Evolutionary conservation across 2,797 vertebrate species (phyloP).

Genomic region (Rhynchotus rufescens): DNA sequence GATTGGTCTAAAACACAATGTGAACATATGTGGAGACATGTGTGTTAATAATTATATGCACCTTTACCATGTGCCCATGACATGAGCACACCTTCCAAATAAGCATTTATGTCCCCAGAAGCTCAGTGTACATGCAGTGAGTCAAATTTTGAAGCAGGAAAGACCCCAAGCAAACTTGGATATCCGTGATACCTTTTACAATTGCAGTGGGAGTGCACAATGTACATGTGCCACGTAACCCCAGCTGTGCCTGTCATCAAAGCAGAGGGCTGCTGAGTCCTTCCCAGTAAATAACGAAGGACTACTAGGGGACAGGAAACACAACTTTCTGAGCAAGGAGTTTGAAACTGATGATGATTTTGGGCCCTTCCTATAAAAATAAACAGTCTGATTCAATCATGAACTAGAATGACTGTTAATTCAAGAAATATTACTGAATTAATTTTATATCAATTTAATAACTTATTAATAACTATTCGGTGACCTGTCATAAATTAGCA

Average conservation of each 20-base stretch:
- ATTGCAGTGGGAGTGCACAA: not conserved
- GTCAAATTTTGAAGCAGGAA: not conserved
- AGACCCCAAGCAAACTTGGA: not conserved
- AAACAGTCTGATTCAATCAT: not conserved
- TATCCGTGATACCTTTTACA: not conserved
- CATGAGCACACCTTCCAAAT: not conserved
- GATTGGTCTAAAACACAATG: not conserved
- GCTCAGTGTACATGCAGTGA: not conserved
- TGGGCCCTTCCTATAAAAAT: not conserved
- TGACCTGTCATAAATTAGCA: slow-evolving; percentile 28
- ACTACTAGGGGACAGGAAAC: rapidly evolving
- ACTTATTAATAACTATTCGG: slow-evolving; percentile 35
- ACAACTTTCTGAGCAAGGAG: not conserved
- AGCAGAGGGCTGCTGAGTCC: not conserved
- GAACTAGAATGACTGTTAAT: not conserved
- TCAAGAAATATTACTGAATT: not conserved
- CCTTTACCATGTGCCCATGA: not conserved
- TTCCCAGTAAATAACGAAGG: rapidly evolving
- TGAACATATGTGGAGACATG: not conserved
- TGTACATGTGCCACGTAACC: rapidly evolving
- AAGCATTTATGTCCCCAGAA: not conserved
- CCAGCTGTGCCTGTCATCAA: not conserved
- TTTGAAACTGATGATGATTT: not conserved
- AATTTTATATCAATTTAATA: slow-evolving; percentile 21
- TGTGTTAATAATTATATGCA: not conserved